Evolutionary conservation across 2,888 invertebrate genomes (phyloP).

Genomic region (Branchipolynoe longqiensis): DNA sequence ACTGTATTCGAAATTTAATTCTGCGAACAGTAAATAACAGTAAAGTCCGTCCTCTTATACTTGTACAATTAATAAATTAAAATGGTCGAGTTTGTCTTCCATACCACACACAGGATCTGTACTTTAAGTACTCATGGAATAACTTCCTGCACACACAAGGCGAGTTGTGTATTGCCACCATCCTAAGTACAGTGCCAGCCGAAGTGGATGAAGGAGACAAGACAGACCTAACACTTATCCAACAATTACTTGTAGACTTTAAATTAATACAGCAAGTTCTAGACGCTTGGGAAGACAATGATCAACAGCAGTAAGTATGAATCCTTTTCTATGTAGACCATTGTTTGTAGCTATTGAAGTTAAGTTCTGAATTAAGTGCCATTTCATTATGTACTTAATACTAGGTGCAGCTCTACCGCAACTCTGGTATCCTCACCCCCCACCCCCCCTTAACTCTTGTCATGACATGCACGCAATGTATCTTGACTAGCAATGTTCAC

Average conservation of each 20-base stretch:
- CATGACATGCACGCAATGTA: no score
- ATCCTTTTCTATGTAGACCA: conserved; percentile 36
- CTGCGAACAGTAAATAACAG: no score
- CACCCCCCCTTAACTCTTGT: no score
- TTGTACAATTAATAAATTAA: not conserved
- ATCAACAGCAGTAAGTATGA: conserved; percentile 88
- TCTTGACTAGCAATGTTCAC: no score
- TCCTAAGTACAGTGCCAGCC: conserved; percentile 83
- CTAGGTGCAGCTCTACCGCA: no score
- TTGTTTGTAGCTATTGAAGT: conserved; percentile 37
- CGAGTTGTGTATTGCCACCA: conserved; percentile 88
- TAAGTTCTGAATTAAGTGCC: no score
- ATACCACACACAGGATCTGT: conserved; percentile 91
- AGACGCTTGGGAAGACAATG: conserved; percentile 91
- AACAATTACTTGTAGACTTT: conserved; percentile 87
- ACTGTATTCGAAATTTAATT: not conserved
- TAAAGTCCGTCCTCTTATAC: not conserved
- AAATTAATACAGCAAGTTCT: conserved; percentile 90
- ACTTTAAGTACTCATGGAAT: conserved; percentile 95
- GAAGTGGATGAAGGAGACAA: conserved; percentile 73
- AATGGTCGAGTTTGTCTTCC: not conserved
- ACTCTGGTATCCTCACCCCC: no score
- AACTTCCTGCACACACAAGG: conserved; percentile 97
- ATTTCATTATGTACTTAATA: no score
- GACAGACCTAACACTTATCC: conserved; percentile 77